Base-by-base conservation (phyloP, 2,888 invertebrate species). In the Crossocerus cetratus region DNA sequence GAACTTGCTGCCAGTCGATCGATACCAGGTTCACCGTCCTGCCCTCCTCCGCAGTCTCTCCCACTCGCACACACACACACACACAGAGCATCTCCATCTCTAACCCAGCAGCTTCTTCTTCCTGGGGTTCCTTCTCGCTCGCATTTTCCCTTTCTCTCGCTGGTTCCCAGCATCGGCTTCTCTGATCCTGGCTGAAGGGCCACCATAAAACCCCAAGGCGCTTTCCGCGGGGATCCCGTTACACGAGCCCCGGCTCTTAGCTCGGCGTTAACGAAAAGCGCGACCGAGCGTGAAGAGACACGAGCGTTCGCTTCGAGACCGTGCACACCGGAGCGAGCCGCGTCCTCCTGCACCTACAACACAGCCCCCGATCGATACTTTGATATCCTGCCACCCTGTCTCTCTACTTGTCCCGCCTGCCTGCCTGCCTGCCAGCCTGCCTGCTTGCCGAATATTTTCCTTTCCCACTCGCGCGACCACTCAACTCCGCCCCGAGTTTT, bases 21-120 rank as follows among this genome's bases (percentile, higher is more conserved):
- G 89, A 89, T 89, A 85, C 72, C 82, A 84, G 86, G 87, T 88
- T 89, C 88, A 89, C 82, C 86, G 88, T 85, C 86, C 85, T 85
- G 69, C 84, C 81, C 77, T 69, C 69, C 76, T 70, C 69, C 63
- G 58, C 60, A 56, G 8, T 32, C 32, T 32, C 32, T 32, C 32
- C 11, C 32, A 4, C 32, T 32, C 32, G 11, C 2, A 4, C 5
- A 32, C 5, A 32, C 1, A 32, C 32, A 8, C 32, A 32, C 32
- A 32, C 32, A 32, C 32, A 74, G n/a, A 72, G 78, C 82, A 72
- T 69, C 81, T 68, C 75, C 75, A 65, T 72, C 71, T 60, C 80
- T 62, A 45, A n/a, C 16, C 14, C n/a, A 13, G 68, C 72, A 72
- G 68, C 76, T 69, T 69, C 70, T 66, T 62, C 69, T 58, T 66